Conservation (phyloP, 2,888 invertebrate genomes). For the Stratiomys singularior region DNA sequence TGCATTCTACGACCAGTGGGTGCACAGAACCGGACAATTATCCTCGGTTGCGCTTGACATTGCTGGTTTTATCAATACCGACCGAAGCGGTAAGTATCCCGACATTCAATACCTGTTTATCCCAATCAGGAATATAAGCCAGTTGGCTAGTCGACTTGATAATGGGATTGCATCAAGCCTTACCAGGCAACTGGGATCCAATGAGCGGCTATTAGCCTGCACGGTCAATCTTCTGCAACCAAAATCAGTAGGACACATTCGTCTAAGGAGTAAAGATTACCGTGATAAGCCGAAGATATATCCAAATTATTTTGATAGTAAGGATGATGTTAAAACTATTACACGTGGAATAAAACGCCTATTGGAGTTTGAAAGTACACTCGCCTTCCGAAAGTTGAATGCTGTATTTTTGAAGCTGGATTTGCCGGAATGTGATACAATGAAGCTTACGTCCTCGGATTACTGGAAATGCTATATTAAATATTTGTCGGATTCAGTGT, state of each 20-base stretch:
- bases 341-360: constrained; percentile 61
- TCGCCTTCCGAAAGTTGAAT: constrained; percentile 63
- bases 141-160: too few relatives aligned
- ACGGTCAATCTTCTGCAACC: constrained; percentile 55
- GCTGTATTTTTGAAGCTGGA: constrained; percentile 71
- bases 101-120: constrained; percentile 67
- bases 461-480: constrained; percentile 88
- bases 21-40: constrained; percentile 54
- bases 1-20: constrained; percentile 62
- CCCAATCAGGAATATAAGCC: constrained; percentile 54
- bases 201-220: constrained; percentile 53
- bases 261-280: constrained; percentile 68
- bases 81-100: constrained; percentile 65
- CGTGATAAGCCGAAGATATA: constrained; percentile 69
- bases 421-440: constrained; percentile 81
- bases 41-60: constrained; percentile 60
- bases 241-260: neutral
- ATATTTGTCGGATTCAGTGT: constrained; percentile 80
- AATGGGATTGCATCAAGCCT: neutral
- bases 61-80: constrained; percentile 67
- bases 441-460: too few relatives aligned
- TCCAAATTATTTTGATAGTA: constrained; percentile 71
- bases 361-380: constrained; percentile 59
- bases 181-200: neutral
- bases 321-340: constrained; percentile 66